Base-by-base conservation (phyloP, 2,888 invertebrate genomes). In the Xanthia togata region DNA sequence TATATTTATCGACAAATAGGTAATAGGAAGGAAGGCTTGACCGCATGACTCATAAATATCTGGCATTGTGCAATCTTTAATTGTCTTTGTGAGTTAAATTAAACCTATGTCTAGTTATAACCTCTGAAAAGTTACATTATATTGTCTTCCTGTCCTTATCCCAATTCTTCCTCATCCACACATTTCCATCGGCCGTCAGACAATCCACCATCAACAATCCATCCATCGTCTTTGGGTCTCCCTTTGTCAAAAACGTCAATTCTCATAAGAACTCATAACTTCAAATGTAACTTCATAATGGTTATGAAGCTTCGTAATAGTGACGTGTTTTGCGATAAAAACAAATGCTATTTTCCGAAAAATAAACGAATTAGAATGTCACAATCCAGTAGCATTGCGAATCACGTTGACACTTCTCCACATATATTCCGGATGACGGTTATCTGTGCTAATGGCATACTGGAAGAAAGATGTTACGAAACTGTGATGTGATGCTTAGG, bases 391-490 rank as follows among this genome's bases (percentile, higher is more conserved):
- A 53, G 23, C n/a, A 69, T 55, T 74, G 20, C 60, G 64, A 71
- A 47, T 83, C 23, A 50, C 63, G 70, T 57, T 71, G 83, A 73
- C 80, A 79, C 55, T 63, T 69, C 38, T 73, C n/a, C 57, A 81
- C 83, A 79, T 79, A 86, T 67, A 77, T 84, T 73, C 79, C 71
- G 67, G 62, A 64, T 67, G 65, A 70, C 70, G 68, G 50, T 38
- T 77, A 86, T 79, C 81, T 83, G 78, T 85, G 88, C 78, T 84
- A 88, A 82, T 78, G 72, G 78, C 69, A 71, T 82, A 73, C 73
- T 87, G 64, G 76, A 87, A 86, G 88, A 90, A 87, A 88, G 76
- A 79, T 76, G 53, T 90, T 87, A 85, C 80, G 85, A 81, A 88
- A 89, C 35, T 35, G 31, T 78, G 83, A 80, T 84, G 84, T 79